Base-by-base conservation (phyloP, 2,113 vertebrate species). In the Carettochelys insculpta region DNA sequence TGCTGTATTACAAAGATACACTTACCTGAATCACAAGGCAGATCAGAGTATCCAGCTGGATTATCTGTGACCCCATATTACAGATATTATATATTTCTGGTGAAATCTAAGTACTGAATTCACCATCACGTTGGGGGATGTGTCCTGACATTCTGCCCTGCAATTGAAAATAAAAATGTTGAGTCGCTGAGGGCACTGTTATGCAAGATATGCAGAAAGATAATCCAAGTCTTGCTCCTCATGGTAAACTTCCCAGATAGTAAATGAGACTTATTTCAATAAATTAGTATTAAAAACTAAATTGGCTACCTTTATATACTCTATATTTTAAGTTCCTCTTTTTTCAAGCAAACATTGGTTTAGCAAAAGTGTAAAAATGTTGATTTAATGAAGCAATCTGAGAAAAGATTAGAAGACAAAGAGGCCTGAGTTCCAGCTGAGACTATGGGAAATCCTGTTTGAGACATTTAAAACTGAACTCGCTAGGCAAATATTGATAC, bases 261-360 rank as follows among this genome's bases (percentile, higher is more conserved):
- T 68, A 65, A 54, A 22, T 52, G 93, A 93, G 85, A 88, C 25
- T 90, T 92, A 94, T 85, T 84, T 87, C 47, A 91, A 50, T 82
- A 88, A 96, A 95, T 54, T 91, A 82, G 93, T 84, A 22, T 89
- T 94, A 83, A 90, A 94, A 93, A 93, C 50, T 76, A 87, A 94
- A 90, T 68, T 2, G 81, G 86, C 93, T 77, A 77, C 65, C 48
- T 90, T 93, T 93, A 71, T 68, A 86, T 14, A 25, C 12, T 77
- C 86, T n/a, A 24, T 50, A 58, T n/a, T n/a, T 47, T 90, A 90
- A 93, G 65, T 94, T 53, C 84, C 93, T 94, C 75, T 83, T 90
- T 92, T 93, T 65, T 88, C 91, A 41, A 52, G 78, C 13, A 90
- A 96, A 84, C 58, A 80, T 80, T 25, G 86, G 5, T 8, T 20